Conservation (phyloP, 2,113 vertebrate genomes). For the Gallinago jamesoni region DNA sequence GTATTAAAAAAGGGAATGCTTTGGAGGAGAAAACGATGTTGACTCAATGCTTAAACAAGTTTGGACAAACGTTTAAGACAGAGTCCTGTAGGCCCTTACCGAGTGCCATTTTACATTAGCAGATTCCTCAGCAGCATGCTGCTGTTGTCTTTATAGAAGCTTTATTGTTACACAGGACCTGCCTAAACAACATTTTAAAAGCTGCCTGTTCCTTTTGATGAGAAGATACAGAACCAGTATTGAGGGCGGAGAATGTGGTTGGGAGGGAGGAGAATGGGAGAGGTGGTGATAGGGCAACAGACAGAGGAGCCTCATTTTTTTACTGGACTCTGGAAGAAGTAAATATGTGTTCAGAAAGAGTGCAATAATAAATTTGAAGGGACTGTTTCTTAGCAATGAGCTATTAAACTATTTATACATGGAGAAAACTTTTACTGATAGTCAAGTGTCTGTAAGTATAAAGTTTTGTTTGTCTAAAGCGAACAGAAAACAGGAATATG, state of each 20-base stretch:
- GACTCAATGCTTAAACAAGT: conserved; percentile 55
- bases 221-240: conserved; percentile 39
- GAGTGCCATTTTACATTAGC: not conserved
- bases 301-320: conserved; percentile 50
- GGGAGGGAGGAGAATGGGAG: conserved; percentile 59
- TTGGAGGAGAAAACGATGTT: not conserved
- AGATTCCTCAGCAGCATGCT: conserved; percentile 12
- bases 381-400: conserved; percentile 59
- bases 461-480: conserved; percentile 61
- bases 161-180: conserved; percentile 45
- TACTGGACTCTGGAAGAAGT: conserved; percentile 55
- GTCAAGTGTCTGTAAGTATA: conserved; percentile 74
- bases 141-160: conserved; percentile 28
- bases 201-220: conserved; percentile 53
- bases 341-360: conserved; percentile 54
- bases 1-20: not conserved
- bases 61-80: not conserved
- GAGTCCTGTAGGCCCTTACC: not conserved
- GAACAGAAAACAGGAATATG: conserved; percentile 26
- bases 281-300: conserved; percentile 51
- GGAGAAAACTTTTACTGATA: conserved; percentile 86
- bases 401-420: conserved; percentile 75
- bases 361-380: not conserved
- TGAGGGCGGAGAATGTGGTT: conserved; percentile 65
- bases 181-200: conserved; percentile 57